Base-by-base conservation (phyloP, 1,140 invertebrate genomes). In the Oncopodura yosiiana region DNA sequence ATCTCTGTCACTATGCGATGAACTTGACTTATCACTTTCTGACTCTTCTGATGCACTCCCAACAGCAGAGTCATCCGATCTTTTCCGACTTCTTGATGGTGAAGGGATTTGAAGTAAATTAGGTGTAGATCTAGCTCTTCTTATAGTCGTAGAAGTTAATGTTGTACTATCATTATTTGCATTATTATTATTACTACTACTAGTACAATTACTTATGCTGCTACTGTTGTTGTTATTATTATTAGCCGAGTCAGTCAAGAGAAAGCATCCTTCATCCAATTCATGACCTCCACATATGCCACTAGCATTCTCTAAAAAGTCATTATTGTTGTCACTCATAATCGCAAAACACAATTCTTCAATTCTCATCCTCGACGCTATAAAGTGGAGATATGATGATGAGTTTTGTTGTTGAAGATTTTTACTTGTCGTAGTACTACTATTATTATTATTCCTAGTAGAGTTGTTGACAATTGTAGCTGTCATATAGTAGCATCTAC, bases 281-380 rank as follows among this genome's bases (percentile, higher is more conserved):
- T 61, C 58, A 53, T 52, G 53, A 37, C 57, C 45, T 18, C 45
- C 50, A 45, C 58, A 55, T 21, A 45, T 48, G 16, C 26, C 41
- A 46, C 19, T 58, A 18, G 49, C 42, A 46, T 58, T 49, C 39
- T 53, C 56, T 34, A 56, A 43, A 43, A 26, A 53, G 29, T 56
- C 49, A 57, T 56, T 54, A 48, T 50, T 61, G 41, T 61, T 46
- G 38, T 57, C 53, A 61, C 60, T 57, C 60, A 61, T 61, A 61
- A 55, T 55, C 57, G 58, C 52, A 21, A 53, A 24, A 9, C 57
- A 32, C 8, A 52, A 36, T 12, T 61, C 55, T 36, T 57, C 55
- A 32, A 57, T 53, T 61, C 54, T 61, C 60, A 61, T 61, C 41
- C 37, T 61, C 19, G n/a, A n/a, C n/a, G n/a, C n/a, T n/a, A n/a